Percentiles rank a stretch among this genome's conserved stretches.
phyloP scores from a whole-genome alignment of 2,797 vertebrate genomes.

The Eidolon dupreanum region DNA sequence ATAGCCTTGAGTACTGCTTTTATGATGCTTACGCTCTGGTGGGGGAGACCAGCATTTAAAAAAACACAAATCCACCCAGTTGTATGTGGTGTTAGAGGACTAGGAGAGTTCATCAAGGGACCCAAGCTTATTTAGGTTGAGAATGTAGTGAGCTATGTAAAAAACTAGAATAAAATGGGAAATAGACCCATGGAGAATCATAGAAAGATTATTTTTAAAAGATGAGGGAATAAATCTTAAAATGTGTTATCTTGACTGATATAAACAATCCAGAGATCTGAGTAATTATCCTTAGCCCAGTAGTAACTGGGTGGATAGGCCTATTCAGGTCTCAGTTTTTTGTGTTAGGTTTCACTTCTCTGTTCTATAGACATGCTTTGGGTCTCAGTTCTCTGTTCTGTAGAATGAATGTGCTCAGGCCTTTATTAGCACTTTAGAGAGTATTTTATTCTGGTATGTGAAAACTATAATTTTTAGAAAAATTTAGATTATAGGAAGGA shows the following conservation, averaged over 20 bases:
- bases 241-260: not conserved
- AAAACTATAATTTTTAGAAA: conserved; percentile 2
- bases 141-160: not conserved
- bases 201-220: not conserved
- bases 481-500: not conserved
- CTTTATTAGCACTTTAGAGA: not conserved
- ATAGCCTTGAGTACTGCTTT: not conserved
- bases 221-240: not conserved
- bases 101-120: not conserved
- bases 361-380: not conserved
- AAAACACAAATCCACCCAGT: not conserved
- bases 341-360: not conserved
- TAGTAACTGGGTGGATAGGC: not conserved
- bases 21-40: not conserved
- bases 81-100: not conserved
- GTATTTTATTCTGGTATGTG: not conserved
- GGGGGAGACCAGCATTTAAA: not conserved
- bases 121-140: not conserved
- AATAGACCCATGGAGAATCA: not conserved
- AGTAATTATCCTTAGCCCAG: not conserved
- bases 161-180: not conserved
- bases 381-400: not conserved
- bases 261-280: not conserved
- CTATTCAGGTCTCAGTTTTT: not conserved
- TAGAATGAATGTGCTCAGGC: not conserved